A percentile compares a stretch with the other conserved stretches of the same genome.
phyloP scores from a whole-genome alignment of 2,113 vertebrate species.

The human (Homo sapiens) region GRCh38 chr18:37968501-37969000 shows the following conservation, averaged over 20 bases:
- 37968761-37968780: conserved; percentile 65
- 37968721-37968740: conserved; percentile 56
- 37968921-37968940: conserved; percentile 83
- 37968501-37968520: background rate
- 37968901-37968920: conserved; percentile 78
- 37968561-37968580: background rate
- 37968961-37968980: conserved; percentile 82
- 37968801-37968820: conserved; percentile 85
- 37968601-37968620: background rate
- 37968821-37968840: conserved; percentile 87
- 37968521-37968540: background rate
- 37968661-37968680: background rate
- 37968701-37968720: conserved; percentile 2
- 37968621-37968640: background rate
- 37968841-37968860: conserved; percentile 84
- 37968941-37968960: conserved; percentile 84
- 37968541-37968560: background rate
- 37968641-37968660: conserved; percentile 43
- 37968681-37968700: background rate
- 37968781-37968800: conserved; percentile 83
- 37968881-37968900: conserved; percentile 80
- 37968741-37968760: conserved; percentile 64
- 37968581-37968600: background rate
- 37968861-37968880: conserved; percentile 85
- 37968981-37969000: conserved; percentile 71